Evolutionary conservation across 1,140 invertebrate species (phyloP), one percentile per base, ranked within the genome.

Genomic region (Zaprionus taronus): DNA sequence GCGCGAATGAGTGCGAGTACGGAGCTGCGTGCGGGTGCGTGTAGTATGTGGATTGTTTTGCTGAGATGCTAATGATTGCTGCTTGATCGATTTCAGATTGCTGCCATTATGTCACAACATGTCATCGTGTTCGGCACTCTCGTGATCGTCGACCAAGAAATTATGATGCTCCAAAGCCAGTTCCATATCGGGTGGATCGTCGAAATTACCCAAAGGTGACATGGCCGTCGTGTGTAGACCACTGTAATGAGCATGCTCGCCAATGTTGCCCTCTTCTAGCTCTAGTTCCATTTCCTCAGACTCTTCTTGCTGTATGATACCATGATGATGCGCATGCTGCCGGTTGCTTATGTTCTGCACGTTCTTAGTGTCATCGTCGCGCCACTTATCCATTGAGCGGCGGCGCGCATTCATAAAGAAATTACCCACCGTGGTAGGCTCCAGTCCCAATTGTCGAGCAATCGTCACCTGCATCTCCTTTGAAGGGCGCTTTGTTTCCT

Each of bases 401-500:
- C 99, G 95, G 61, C 99, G 94, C 28, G 99, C 99, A 93, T 99
- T 99, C 99, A 99, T 99, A 94, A 99, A 99, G 95, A 99, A 99
- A 93, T 99, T 99, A 31, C 99, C 99, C 17, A 99, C 99, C 17
- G 99, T 99, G 41, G 98, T 99, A 22, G 99, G 98, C 93, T 99
- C 99, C 66, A 99, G 95, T 74, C 98, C 98, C 80, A 99, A 94
- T 93, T 99, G 99, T 81, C 99, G 95, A 34, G 98, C 98, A 94
- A 99, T 99, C 78, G 99, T 99, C 81, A 99, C 97, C 94, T 99
- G 99, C 99, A 99, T 99, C 94, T 99, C 99, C 94, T 99, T 99
- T 77, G 98, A 99, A 77, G 99, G 99, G 93, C 99, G 95, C 94
- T 99, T 99, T 65, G 99, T 99, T 95, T 99, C 99, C 97, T 99